These are phyloP conservation scores for Ammospiza caudacuta DNA, from an alignment of 2,113 vertebrate species.

Conservation along the genomic window DNA sequence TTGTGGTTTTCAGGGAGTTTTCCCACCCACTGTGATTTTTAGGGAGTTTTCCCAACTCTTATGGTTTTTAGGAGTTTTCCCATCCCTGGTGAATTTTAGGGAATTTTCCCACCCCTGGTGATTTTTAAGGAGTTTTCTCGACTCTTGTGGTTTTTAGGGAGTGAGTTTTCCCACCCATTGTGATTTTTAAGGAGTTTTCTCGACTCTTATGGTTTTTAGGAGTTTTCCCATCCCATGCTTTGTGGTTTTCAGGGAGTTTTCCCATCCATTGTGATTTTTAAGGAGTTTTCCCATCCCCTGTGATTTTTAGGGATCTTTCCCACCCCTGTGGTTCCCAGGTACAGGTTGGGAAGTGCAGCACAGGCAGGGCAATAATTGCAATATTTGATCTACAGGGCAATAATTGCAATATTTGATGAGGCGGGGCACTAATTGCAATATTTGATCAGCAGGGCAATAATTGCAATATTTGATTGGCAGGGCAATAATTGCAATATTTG, in stretches of 20 bases:
- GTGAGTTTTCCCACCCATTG: not conserved
- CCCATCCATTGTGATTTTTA: too few relatives aligned
- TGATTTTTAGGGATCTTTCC: not conserved
- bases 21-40: not conserved
- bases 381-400: too few relatives aligned
- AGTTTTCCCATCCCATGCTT: not conserved
- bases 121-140: too few relatives aligned
- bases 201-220: fast-evolving
- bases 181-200: too few relatives aligned
- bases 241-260: too few relatives aligned
- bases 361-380: not conserved
- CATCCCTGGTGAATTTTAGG: too few relatives aligned
- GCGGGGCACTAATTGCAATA: too few relatives aligned
- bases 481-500: too few relatives aligned
- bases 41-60: not conserved
- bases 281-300: too few relatives aligned
- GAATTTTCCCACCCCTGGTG: too few relatives aligned
- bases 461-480: too few relatives aligned
- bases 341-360: not conserved
- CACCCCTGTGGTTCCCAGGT: not conserved
- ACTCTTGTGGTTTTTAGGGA: fast-evolving
- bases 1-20: not conserved
- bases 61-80: not conserved
- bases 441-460: too few relatives aligned
- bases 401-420: not conserved